A percentile compares a stretch with the other conserved stretches of the same genome.
These are phyloP conservation scores for Caloenas nicobarica DNA, from an alignment of 2,113 vertebrate species.

Conservation along the genomic window DNA sequence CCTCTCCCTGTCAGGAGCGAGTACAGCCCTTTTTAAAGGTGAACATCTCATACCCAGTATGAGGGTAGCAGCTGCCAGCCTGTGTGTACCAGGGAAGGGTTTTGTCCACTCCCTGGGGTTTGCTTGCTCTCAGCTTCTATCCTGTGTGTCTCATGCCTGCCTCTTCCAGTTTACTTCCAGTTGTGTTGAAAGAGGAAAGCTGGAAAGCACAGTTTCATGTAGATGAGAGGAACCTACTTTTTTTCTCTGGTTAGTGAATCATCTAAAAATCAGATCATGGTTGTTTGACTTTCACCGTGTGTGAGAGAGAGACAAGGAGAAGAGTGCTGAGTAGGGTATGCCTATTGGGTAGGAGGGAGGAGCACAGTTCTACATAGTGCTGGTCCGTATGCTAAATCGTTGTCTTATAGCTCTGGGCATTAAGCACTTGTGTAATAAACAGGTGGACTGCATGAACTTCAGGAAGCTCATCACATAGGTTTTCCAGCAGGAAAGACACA, in stretches of 20 bases:
- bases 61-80: neutral
- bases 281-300: neutral
- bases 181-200: neutral
- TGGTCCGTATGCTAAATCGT: neutral
- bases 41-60: neutral
- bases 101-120: neutral
- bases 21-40: neutral
- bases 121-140: neutral
- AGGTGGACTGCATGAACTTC: neutral
- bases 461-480: neutral
- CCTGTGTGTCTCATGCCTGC: neutral
- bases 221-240: neutral
- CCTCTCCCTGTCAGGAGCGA: neutral
- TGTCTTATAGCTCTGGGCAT: neutral
- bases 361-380: neutral
- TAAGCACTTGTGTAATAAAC: neutral
- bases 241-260: neutral
- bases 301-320: neutral
- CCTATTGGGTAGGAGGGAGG: neutral
- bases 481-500: neutral
- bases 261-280: neutral
- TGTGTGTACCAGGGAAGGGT: neutral
- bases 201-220: neutral
- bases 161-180: neutral
- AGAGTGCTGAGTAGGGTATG: neutral